phyloP scores from a whole-genome alignment of 2,888 invertebrate species.

The Cheilosia variabilis region DNA sequence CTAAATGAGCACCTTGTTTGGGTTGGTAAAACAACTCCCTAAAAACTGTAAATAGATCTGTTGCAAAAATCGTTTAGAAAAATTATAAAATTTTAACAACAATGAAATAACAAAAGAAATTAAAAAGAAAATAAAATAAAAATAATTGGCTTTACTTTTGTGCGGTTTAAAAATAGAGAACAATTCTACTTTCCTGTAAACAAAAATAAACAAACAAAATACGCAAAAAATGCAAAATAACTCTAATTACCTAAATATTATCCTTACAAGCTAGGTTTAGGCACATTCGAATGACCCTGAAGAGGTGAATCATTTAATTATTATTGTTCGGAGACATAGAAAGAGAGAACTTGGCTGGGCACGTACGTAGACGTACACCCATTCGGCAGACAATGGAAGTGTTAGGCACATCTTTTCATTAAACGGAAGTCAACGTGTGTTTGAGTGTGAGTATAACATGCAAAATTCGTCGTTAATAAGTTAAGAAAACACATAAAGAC shows the following conservation, averaged over 20 bases:
- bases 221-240: conserved; percentile 50
- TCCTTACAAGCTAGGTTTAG: conserved; percentile 67
- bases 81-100: conserved; percentile 48
- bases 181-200: conserved; percentile 36
- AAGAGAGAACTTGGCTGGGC: conserved; percentile 24
- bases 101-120: conserved; percentile 38
- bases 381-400: neutral
- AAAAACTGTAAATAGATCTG: conserved; percentile 26
- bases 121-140: conserved; percentile 14
- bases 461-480: conserved; percentile 68
- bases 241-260: conserved; percentile 36
- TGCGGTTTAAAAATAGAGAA: conserved; percentile 47
- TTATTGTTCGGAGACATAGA: conserved; percentile 56
- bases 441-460: conserved; percentile 64
- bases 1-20: conserved; percentile 59
- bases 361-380: too few species aligned
- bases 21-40: conserved; percentile 49
- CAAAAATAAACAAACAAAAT: conserved; percentile 2
- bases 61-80: conserved; percentile 12
- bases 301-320: conserved; percentile 42
- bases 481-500: conserved; percentile 50
- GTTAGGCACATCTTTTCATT: conserved; percentile 56
- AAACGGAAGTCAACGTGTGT: conserved; percentile 46
- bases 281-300: conserved; percentile 68
- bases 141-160: conserved; percentile 60